Conservation (phyloP, 2,797 vertebrate species). For the Syncerus caffer region DNA sequence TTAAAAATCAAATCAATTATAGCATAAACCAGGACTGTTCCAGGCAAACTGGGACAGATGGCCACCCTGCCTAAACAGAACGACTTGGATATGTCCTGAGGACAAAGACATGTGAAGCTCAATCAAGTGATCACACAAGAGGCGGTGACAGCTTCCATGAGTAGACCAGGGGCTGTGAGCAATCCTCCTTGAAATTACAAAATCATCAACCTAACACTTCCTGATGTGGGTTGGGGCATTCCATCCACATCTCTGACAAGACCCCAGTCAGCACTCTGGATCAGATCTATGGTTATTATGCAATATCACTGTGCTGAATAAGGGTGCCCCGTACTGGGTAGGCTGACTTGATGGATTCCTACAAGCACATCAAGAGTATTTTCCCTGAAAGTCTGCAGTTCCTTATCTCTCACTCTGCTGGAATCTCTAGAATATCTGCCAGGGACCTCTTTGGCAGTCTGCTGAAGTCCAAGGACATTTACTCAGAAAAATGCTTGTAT, state of each 20-base stretch:
- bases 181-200: neutral
- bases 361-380: accelerated
- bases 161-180: neutral
- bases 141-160: neutral
- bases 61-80: neutral
- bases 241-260: neutral
- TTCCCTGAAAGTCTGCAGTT: neutral
- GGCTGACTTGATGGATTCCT: neutral
- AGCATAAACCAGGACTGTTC: neutral
- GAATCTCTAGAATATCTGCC: neutral
- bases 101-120: accelerated
- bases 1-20: neutral
- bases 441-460: neutral
- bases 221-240: too few relatives aligned
- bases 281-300: neutral
- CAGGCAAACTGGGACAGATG: neutral
- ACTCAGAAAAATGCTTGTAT: neutral
- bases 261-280: neutral
- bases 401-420: neutral
- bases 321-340: neutral
- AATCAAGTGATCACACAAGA: neutral
- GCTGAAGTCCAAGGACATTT: neutral
- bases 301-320: neutral
- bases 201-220: too few relatives aligned
- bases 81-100: neutral